phyloP scores from a whole-genome alignment of 1,140 invertebrate species.

The Homalodisca vitripennis region DNA sequence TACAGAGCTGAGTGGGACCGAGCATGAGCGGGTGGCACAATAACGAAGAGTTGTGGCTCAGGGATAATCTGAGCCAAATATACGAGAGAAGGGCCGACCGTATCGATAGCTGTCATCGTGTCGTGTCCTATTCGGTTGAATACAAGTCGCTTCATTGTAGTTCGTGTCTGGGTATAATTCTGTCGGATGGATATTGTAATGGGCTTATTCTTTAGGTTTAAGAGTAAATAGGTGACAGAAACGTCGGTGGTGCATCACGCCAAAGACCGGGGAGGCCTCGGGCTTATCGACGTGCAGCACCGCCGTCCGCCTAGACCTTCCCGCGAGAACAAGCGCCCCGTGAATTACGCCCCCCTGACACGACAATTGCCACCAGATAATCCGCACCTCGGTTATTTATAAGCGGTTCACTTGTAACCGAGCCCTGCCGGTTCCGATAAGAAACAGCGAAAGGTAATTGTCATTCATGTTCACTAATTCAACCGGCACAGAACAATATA shows the following conservation, averaged over 20 bases:
- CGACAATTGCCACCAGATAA: no score
- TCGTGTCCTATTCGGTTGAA: slow-evolving; percentile 8
- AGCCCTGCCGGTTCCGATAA: no score
- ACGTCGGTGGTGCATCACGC: neutral
- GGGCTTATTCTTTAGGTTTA: neutral
- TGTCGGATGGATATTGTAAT: neutral
- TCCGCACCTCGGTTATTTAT: no score
- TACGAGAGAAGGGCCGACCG: neutral
- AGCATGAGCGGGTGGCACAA: neutral
- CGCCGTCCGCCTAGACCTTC: neutral
- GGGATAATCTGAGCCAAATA: no score
- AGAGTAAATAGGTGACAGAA: slow-evolving; percentile 3
- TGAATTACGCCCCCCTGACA: no score
- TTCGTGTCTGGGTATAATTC: neutral
- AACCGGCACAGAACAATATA: no score
- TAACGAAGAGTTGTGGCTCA: neutral
- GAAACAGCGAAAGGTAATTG: no score
- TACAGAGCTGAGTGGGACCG: slow-evolving; percentile 5
- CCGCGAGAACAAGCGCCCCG: neutral
- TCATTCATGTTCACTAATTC: no score
- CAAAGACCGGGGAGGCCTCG: neutral
- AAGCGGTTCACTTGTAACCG: no score
- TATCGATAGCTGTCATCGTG: slow-evolving; percentile 1
- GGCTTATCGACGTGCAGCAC: neutral
- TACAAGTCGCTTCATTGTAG: neutral